A percentile compares a stretch with the other conserved stretches of the same genome.
These are phyloP conservation scores for Enteromius paludinosus DNA, from an alignment of 2,797 vertebrate species.

Conservation along the genomic window DNA sequence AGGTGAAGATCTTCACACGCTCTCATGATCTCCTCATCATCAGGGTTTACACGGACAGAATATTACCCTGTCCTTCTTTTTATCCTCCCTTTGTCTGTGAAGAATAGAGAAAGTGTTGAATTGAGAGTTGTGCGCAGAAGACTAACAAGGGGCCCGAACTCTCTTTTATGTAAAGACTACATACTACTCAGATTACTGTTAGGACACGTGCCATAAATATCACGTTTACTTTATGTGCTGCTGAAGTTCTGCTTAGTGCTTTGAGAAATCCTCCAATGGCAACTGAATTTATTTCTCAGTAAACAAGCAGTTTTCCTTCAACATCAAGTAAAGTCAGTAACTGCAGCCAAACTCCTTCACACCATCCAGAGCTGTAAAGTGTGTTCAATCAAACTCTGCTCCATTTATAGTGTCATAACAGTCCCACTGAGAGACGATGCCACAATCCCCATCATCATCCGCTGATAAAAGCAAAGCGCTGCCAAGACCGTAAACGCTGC, in stretches of 20 bases:
- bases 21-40: neutral
- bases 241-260: neutral
- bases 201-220: neutral
- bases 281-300: neutral
- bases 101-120: neutral
- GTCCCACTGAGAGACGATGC: slow-evolving; percentile 32
- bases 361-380: neutral
- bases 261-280: neutral
- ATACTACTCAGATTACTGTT: neutral
- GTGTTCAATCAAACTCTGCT: slow-evolving; percentile 11
- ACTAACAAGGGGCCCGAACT: too few relatives aligned
- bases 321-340: neutral
- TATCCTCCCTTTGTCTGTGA: neutral
- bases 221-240: neutral
- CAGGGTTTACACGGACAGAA: neutral
- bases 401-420: slow-evolving; percentile 24
- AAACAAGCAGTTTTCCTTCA: slow-evolving; percentile 2
- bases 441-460: slow-evolving; percentile 61
- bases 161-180: too few relatives aligned
- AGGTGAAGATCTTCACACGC: neutral
- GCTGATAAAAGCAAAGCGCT: slow-evolving; percentile 74
- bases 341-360: neutral
- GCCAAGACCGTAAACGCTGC: slow-evolving; percentile 74
- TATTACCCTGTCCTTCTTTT: neutral
- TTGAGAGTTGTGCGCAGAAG: neutral